Base-by-base conservation (phyloP, 2,888 invertebrate genomes). In the Drepana falcataria region DNA sequence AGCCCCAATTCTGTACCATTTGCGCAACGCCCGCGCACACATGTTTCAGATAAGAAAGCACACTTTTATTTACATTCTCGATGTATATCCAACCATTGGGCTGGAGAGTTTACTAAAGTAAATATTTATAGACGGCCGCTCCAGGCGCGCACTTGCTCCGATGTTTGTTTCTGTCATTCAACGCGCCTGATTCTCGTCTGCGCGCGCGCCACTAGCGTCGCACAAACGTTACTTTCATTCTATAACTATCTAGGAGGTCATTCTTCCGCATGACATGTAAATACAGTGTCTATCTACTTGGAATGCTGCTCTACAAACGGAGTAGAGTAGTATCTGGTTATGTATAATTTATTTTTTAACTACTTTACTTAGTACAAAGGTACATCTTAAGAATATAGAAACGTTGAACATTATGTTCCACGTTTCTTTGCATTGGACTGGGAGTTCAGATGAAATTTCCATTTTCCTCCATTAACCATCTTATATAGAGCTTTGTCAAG, bases 91-190 rank as follows among this genome's bases (percentile, higher is more conserved):
- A 85, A 83, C 85, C 85, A 84, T 86, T 87, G 88, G 87, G 83
- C 83, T 83, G 85, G 77, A 81, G 83, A 85, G 87, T 87, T 88
- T 84, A 85, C 81, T 85, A 86, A 87, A 81, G 83, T 91, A 91
- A 91, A 91, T 90, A 91, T 91, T 91, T 91, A 91, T 89, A 90
- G 89, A 83, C 75, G 67, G 74, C 35, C 59, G 61, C 70, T 68
- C 73, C 80, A 78, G 75, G 76, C 83, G 82, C 79, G 73, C 84
- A 84, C 85, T 90, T 85, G 88, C 82, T 83, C 78, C 77, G 81
- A 75, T 89, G 89, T 91, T 91, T 90, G 90, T 82, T 81, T 85
- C 85, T 90, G 87, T 91, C 91, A 86, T 81, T 91, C 90, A 87
- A 80, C 87, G 75, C 76, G 66, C 67, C 64, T 68, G 71, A 65